A percentile compares a stretch with the other conserved stretches of the same genome.
Evolutionary conservation across 2,113 vertebrate genomes (phyloP).

Genomic region (Chitala chitala): DNA sequence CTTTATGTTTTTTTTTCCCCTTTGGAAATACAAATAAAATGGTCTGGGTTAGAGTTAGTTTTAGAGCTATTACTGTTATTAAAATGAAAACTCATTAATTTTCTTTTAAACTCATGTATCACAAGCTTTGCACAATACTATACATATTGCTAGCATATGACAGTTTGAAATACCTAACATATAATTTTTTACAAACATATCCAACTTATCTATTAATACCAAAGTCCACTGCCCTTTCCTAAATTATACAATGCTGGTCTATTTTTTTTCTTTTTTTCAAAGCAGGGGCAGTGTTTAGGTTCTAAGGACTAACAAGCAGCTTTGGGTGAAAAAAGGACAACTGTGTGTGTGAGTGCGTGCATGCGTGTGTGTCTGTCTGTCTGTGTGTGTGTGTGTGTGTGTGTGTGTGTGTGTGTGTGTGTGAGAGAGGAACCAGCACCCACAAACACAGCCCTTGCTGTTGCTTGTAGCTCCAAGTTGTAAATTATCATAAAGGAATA

Average conservation of each 20-base stretch:
- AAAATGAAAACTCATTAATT: constrained; percentile 84
- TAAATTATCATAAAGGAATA: constrained; percentile 45
- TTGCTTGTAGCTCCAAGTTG: constrained; percentile 19
- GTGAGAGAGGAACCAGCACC: not conserved
- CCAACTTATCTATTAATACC: constrained; percentile 59
- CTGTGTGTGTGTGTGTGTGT: not conserved
- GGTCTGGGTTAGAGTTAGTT: constrained; percentile 59
- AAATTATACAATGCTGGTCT: constrained; percentile 58
- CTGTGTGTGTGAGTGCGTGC: not conserved
- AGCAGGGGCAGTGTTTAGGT: constrained; percentile 58
- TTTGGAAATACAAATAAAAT: constrained; percentile 73
- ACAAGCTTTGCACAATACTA: constrained; percentile 81
- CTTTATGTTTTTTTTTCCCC: constrained; percentile 11
- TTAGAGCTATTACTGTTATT: constrained; percentile 55
- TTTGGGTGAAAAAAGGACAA: constrained; percentile 35
- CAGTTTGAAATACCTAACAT: constrained; percentile 79
- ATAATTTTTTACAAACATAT: constrained; percentile 78
- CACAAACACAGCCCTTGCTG: constrained; percentile 12
- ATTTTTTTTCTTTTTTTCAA: too few species aligned
- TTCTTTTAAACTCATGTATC: constrained; percentile 77
- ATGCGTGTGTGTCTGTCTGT: not conserved
- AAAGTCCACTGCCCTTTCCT: constrained; percentile 52
- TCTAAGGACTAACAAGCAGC: constrained; percentile 40
- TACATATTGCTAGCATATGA: constrained; percentile 93
- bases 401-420: not conserved